A percentile compares a stretch with the other conserved stretches of the same genome.
Evolutionary conservation across 2,888 invertebrate species (phyloP).

Genomic region (Eutolmus rufibarbis): DNA sequence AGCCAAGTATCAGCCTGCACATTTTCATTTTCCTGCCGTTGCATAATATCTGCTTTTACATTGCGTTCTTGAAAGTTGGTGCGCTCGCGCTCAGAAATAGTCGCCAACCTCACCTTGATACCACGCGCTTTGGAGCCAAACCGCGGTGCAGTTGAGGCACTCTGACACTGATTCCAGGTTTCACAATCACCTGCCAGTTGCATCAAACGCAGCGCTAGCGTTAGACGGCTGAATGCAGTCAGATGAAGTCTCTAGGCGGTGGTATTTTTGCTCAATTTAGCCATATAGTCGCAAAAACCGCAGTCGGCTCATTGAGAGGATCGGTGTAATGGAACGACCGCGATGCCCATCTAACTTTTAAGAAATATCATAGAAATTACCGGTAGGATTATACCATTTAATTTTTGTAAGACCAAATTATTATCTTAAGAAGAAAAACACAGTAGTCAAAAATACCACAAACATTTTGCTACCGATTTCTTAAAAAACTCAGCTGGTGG

Average conservation of each 20-base stretch:
- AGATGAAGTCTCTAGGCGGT: background rate
- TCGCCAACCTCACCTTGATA: slow-evolving; percentile 10
- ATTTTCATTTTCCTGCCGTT: background rate
- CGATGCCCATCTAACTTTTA: background rate
- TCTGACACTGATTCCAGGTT: slow-evolving; percentile 7
- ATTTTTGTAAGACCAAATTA: background rate
- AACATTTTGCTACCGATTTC: background rate
- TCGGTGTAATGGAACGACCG: background rate
- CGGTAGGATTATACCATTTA: background rate
- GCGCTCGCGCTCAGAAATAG: background rate
- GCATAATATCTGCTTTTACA: background rate
- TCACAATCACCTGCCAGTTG: background rate
- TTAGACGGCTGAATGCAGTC: background rate
- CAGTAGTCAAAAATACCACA: background rate
- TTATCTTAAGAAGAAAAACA: background rate
- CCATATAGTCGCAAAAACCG: background rate
- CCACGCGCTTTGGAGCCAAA: background rate
- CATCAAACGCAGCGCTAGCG: background rate
- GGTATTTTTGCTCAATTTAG: background rate
- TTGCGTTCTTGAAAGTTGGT: slow-evolving; percentile 4
- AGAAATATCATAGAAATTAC: background rate
- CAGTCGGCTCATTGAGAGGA: background rate
- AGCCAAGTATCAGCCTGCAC: background rate
- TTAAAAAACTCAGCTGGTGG: background rate
- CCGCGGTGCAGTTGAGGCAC: background rate